Evolutionary conservation across 2,113 vertebrate genomes (phyloP).

Genomic region (Gallinago paraguaiae): DNA sequence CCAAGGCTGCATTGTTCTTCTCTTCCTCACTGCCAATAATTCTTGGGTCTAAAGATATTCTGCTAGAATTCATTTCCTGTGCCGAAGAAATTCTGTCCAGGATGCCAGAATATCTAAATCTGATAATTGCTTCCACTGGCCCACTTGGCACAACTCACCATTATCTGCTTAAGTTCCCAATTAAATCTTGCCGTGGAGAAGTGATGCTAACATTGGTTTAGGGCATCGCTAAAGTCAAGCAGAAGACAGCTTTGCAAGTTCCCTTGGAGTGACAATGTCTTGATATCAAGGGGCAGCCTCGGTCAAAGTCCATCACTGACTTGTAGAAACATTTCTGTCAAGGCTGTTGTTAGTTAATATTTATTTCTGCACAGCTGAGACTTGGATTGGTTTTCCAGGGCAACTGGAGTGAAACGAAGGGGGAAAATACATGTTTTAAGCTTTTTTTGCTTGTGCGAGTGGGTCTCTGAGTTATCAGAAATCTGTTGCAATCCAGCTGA

Average conservation of each 20-base stretch:
- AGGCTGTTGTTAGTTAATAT: neutral
- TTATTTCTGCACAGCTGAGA: neutral
- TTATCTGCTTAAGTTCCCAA: slow-evolving; percentile 7
- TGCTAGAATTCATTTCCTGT: slow-evolving; percentile 57
- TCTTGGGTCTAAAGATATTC: slow-evolving; percentile 40
- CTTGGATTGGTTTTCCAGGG: neutral
- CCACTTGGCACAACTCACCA: neutral
- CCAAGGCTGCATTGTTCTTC: slow-evolving; percentile 48
- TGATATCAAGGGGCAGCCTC: neutral
- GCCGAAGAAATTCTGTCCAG: slow-evolving; percentile 10
- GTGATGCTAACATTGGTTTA: neutral
- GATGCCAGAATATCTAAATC: slow-evolving; percentile 54
- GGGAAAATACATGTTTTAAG: neutral
- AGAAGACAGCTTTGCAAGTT: neutral
- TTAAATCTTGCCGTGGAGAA: neutral
- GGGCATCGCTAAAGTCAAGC: neutral
- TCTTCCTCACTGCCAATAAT: slow-evolving; percentile 32
- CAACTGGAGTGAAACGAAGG: neutral
- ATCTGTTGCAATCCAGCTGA: neutral
- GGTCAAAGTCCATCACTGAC: neutral
- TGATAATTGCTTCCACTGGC: slow-evolving; percentile 55
- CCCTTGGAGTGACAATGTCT: neutral
- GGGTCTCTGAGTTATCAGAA: neutral
- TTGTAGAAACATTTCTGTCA: neutral
- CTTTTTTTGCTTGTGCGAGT: neutral